These are phyloP conservation scores for Brachionus paranguensis DNA, from an alignment of 1,140 invertebrate species.

Conservation along the genomic window DNA sequence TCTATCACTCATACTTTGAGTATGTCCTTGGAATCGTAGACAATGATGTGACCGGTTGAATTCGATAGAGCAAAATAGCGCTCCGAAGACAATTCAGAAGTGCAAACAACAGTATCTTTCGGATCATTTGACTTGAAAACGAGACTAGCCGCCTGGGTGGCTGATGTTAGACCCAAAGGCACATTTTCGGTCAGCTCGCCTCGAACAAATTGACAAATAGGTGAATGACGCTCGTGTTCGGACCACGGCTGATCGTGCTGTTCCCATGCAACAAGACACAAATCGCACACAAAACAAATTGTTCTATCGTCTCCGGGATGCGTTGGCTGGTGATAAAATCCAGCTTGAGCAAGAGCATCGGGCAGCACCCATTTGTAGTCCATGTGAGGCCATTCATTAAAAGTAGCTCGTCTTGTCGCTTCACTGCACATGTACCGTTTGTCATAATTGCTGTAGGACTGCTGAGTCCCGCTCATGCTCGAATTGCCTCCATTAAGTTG, in stretches of 20 bases:
- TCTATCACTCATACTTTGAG: slow-evolving; percentile 58
- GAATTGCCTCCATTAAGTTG: not conserved
- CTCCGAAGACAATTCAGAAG: slow-evolving; percentile 65
- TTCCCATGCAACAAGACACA: slow-evolving; percentile 89
- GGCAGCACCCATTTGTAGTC: slow-evolving; percentile 90
- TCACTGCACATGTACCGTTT: slow-evolving; percentile 74
- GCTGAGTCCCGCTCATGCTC: not conserved
- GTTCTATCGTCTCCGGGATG: slow-evolving; percentile 78
- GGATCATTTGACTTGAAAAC: slow-evolving; percentile 47
- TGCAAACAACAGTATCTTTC: slow-evolving; percentile 62
- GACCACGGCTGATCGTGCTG: slow-evolving; percentile 88
- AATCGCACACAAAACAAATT: slow-evolving; percentile 87
- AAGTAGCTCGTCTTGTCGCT: slow-evolving; percentile 76
- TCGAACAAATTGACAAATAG: slow-evolving; percentile 81
- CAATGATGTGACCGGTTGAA: slow-evolving; percentile 60
- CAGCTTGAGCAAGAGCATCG: slow-evolving; percentile 84
- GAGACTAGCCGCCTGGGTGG: slow-evolving; percentile 52
- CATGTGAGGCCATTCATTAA: slow-evolving; percentile 88
- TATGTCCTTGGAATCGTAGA: slow-evolving; percentile 66
- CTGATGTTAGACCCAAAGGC: slow-evolving; percentile 63
- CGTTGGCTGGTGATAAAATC: slow-evolving; percentile 87
- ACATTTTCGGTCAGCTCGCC: slow-evolving; percentile 92
- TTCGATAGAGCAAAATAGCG: slow-evolving; percentile 62
- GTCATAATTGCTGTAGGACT: slow-evolving; percentile 43
- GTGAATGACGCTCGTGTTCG: slow-evolving; percentile 86